Conservation (phyloP, 2,797 vertebrate species). For the Anolis apletophallus region DNA sequence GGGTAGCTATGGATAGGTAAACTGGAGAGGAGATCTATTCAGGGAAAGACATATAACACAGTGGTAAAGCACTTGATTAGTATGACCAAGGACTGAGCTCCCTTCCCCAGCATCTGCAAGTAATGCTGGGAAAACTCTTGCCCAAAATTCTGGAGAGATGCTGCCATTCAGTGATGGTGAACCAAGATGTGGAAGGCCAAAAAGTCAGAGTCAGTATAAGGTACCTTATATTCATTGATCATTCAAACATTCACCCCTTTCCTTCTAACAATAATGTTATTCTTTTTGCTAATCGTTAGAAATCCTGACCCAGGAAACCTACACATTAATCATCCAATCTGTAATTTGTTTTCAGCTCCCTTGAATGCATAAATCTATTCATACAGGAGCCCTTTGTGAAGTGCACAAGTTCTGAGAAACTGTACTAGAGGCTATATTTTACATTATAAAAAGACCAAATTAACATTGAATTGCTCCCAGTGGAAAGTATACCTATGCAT, state of each 20-base stretch:
- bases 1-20: no score
- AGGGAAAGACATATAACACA: no score
- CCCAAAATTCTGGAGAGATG: background rate
- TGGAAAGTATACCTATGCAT: conserved; percentile 32
- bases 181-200: background rate
- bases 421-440: conserved; percentile 40
- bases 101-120: no score
- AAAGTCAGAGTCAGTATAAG: background rate
- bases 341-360: conserved; percentile 15
- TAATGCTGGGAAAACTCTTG: background rate
- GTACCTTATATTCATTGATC: conserved; percentile 28
- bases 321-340: background rate
- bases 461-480: conserved; percentile 32
- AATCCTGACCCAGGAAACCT: conserved; percentile 9
- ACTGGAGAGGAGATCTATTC: no score
- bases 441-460: conserved; percentile 50
- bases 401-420: conserved; percentile 26
- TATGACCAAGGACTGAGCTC: no score
- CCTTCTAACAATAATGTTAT: conserved; percentile 4
- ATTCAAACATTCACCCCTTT: conserved; percentile 11
- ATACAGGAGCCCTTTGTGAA: conserved; percentile 29
- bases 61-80: no score
- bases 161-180: background rate
- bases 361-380: conserved; percentile 40
- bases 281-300: background rate